phyloP scores from a whole-genome alignment of 92 coral and sea anemone genomes.

The Zoanthus sociatus region DNA sequence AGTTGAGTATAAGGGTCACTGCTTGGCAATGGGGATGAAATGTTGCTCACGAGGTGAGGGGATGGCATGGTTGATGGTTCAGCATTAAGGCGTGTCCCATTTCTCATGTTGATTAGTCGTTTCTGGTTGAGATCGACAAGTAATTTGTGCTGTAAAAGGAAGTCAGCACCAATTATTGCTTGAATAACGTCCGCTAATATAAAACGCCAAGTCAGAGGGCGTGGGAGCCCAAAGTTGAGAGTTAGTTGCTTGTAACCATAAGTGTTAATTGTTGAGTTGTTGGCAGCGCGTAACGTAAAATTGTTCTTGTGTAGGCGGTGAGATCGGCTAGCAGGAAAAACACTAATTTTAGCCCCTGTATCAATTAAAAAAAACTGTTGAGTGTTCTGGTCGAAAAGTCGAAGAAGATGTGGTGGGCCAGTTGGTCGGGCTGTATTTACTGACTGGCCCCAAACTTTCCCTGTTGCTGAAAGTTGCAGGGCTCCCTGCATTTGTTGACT shows the following conservation, averaged over 20 bases:
- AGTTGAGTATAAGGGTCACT: slow-evolving; percentile 18
- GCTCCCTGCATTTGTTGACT: background rate
- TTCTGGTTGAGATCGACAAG: too few species aligned
- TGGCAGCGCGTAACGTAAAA: background rate
- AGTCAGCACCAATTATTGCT: too few species aligned
- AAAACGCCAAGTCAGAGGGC: slow-evolving; percentile 49
- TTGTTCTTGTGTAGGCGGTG: slow-evolving; percentile 44
- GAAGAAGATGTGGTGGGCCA: slow-evolving; percentile 50
- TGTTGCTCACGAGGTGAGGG: background rate
- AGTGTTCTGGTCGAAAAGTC: slow-evolving; percentile 54
- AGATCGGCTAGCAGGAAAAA: slow-evolving; percentile 48
- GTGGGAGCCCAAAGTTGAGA: too few species aligned
- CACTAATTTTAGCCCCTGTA: background rate
- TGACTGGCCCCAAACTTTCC: slow-evolving; percentile 37
- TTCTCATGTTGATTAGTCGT: background rate
- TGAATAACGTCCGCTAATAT: slow-evolving; percentile 49
- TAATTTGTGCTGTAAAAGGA: too few species aligned
- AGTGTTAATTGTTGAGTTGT: too few species aligned
- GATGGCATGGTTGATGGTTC: slow-evolving; percentile 19
- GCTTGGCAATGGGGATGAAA: background rate
- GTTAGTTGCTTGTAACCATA: too few species aligned
- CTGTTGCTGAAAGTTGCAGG: slow-evolving; percentile 3
- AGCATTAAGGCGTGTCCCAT: slow-evolving; percentile 32
- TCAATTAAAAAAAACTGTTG: slow-evolving; percentile 56
- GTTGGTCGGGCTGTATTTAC: slow-evolving; percentile 63